Evolutionary conservation across 2,797 vertebrate genomes (phyloP).

Genomic region (Loris lydekkerianus): DNA sequence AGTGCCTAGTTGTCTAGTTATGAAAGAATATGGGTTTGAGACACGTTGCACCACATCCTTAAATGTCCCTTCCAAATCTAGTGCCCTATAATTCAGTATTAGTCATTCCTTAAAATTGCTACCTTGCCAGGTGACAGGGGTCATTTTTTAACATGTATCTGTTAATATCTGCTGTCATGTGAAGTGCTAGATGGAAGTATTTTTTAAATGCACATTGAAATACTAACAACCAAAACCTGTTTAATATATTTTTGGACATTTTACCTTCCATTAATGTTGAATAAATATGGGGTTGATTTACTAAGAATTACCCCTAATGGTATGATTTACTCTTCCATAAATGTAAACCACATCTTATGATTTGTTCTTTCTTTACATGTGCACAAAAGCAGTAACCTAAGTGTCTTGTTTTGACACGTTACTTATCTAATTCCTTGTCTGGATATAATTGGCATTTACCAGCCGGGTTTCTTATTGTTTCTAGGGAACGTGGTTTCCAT

Average conservation of each 20-base stretch:
- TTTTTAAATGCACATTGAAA: not conserved
- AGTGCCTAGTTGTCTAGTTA: not conserved
- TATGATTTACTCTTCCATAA: not conserved
- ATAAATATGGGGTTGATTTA: not conserved
- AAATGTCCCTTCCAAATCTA: not conserved
- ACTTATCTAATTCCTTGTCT: not conserved
- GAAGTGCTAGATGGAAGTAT: not conserved
- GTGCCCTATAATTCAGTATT: not conserved
- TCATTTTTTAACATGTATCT: not conserved
- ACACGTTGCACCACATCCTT: not conserved
- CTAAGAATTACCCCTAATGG: not conserved
- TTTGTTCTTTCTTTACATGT: not conserved
- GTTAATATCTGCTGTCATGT: not conserved
- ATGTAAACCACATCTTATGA: not conserved
- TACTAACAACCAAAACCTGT: not conserved
- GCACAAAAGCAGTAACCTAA: not conserved
- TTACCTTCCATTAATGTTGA: not conserved
- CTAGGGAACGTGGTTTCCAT: not conserved
- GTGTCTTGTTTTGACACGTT: not conserved
- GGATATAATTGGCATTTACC: not conserved
- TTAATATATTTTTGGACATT: not conserved
- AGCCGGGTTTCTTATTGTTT: not conserved
- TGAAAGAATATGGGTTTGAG: not conserved
- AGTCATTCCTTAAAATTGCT: slow-evolving; percentile 30
- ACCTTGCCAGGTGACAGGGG: not conserved